Evolutionary conservation across 2,888 invertebrate genomes (phyloP), one percentile per base, ranked within the genome.

Genomic region (Plebejus melissa): DNA sequence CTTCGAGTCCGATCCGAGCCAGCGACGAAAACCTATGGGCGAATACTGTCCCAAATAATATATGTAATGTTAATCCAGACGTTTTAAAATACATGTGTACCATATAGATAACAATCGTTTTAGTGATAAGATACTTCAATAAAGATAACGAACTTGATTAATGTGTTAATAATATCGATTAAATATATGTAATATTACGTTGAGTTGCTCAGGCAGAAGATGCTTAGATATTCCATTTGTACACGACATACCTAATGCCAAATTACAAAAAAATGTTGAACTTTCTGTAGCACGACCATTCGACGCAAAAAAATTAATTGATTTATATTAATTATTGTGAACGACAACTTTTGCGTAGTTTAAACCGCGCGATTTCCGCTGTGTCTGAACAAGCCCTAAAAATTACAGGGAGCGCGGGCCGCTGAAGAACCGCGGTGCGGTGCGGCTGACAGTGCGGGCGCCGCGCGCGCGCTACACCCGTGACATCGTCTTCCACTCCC

Each of bases 401-500:
- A 46, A 46, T 74, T 77, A 57, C 80, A 90, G 91, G 89, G 81
- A 80, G 0, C 81, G 79, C 7, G 90, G 89, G 0, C 87, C 87
- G 0, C 88, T 90, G 77, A 81, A 84, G 5, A 76, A 75, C 2
- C 88, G 93, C 9, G 94, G 94, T 0, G 91, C 94, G 0, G 87
- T 94, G n/a, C 88, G 32, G 32, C 93, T 93, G 85, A 90, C 90
- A 0, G 83, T 95, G 13, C 86, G 94, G 74, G 89, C 94, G 0
- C 95, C 95, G 0, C 90, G 94, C 4, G 0, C 88, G 22, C 22
- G 95, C 69, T 95, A 95, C 80, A 93, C 93, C 22, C 88, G 95
- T 76, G 94, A 95, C 80, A 94, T 95, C 7, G 90, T 96, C 1
- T 96, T 95, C 85, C 94, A 94, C 77, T 95, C 95, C 79, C 95